Evolutionary conservation across 2,888 invertebrate genomes (phyloP), one percentile per base, ranked within the genome.

Genomic region (Balanococcus diminutus): DNA sequence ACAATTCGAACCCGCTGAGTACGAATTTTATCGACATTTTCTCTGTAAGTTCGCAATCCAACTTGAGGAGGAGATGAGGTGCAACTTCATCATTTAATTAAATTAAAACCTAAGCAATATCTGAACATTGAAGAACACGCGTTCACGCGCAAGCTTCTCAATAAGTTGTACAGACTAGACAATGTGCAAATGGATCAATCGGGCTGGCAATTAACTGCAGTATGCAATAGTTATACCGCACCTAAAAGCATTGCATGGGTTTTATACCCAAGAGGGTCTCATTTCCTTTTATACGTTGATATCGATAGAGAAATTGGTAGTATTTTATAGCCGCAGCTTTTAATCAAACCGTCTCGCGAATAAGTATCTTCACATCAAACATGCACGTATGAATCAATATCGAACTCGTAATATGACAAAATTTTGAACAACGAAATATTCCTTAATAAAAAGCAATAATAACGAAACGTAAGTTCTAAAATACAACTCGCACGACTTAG

Each of bases 201-300:
- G 36, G 36, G 11, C 75, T n/a, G 32, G n/a, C 75, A 79, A 79
- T 79, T 79, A 79, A 19, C 22, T 79, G 75, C 36, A 36, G n/a
- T n/a, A n/a, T n/a, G n/a, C n/a, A n/a, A n/a, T n/a, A n/a, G n/a
- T n/a, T n/a, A 36, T 79, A 79, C 32, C 75, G 19, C 36, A 79
- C n/a, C 36, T 36, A 31, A 79, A 79, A 79, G 75, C 75, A 79
- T 36, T 79, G n/a, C n/a, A 28, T 67, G 11, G 6, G 22, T 25
- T 8, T 22, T 25, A 31, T 28, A n/a, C n/a, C n/a, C n/a, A 4
- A 67, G 16, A 67, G 19, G 8, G 16, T 67, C 67, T 67, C 16
- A 28, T 25, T 25, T 25, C 28, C 28, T 28, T 67, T 67, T 6
- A 61, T 28, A 67, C n/a, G n/a, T 28, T 4, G 14, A 31, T 28